Base-by-base conservation (phyloP, 2,113 vertebrate species). In the Syrrhaptes paradoxus region DNA sequence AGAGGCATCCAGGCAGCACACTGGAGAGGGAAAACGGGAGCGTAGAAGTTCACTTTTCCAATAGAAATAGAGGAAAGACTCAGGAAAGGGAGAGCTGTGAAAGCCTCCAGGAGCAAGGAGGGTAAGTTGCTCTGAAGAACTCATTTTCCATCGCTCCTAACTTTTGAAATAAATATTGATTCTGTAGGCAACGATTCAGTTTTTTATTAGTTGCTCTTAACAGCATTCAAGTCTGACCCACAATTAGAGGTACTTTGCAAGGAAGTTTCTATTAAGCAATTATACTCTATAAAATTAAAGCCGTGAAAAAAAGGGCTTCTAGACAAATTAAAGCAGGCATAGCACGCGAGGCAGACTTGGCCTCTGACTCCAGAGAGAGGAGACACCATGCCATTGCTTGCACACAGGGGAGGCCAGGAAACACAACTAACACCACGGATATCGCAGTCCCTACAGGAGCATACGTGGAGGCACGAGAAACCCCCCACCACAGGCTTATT, bases 81-180 rank as follows among this genome's bases (percentile, higher is more conserved):
- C 54, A 19, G 32, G 63, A 49, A 84, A 58, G 26, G 6, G 13
- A 87, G 18, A 93, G 16, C 5, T 31, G 31, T 41, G 17, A 74
- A 83, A 85, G 13, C 7, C 16, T 89, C 70, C 17, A 58, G 32
- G 25, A 86, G 28, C 21, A 62, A 77, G 17, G 7, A 80, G 12
- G 8, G 14, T 11, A 77, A 7, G 3, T 3, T 62, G 43, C n/a
- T 74, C 38, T 26, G 34, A 84, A 73, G 28, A 80, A 36, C 25
- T 84, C 16, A 51, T 74, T 92, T 84, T 80, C 55, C 43, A 81
- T 29, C 32, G 7, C n/a, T 86, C 29, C 76, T 29, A 81, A 93
- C 36, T 87, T 87, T 51, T 67, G 68, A 89, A 84, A 89, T 78
- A 63, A 75, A 73, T 86, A 87, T 9, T 48, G 43, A 85, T 91